Percentiles rank a stretch among this genome's conserved stretches.
phyloP scores from a whole-genome alignment of 2,113 vertebrate species.

The Festucalex cinctus region DNA sequence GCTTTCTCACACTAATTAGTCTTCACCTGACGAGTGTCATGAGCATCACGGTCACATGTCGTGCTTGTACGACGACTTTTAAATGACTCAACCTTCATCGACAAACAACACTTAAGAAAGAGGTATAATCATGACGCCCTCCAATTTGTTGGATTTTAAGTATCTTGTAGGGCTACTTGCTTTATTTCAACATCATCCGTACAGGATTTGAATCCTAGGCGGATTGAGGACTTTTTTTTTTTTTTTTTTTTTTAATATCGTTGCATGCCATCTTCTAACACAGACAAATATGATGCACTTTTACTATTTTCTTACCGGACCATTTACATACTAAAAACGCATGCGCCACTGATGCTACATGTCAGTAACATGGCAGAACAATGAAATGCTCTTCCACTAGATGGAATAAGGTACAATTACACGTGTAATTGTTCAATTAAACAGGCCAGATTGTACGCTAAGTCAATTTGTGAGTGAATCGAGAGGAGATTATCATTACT shows the following conservation, averaged over 20 bases:
- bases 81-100: neutral
- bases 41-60: neutral
- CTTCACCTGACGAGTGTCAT: neutral
- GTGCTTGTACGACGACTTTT: neutral
- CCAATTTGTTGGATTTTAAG: neutral
- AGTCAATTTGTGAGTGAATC: too few species aligned
- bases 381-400: too few species aligned
- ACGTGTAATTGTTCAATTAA: too few species aligned
- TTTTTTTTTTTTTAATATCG: neutral
- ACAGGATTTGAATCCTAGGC: neutral
- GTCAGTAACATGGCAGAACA: too few species aligned
- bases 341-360: too few species aligned
- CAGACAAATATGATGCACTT: neutral
- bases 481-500: too few species aligned
- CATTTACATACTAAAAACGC: too few species aligned
- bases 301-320: too few species aligned
- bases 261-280: neutral
- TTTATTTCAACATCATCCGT: neutral
- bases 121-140: neutral
- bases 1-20: neutral
- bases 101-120: neutral
- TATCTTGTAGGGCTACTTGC: neutral
- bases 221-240: neutral
- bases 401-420: too few species aligned
- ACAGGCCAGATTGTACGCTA: too few species aligned